A percentile compares a stretch with the other conserved stretches of the same genome.
Conservation (phyloP, 2,113 vertebrate species). For the Lophius piscatorius region DNA sequence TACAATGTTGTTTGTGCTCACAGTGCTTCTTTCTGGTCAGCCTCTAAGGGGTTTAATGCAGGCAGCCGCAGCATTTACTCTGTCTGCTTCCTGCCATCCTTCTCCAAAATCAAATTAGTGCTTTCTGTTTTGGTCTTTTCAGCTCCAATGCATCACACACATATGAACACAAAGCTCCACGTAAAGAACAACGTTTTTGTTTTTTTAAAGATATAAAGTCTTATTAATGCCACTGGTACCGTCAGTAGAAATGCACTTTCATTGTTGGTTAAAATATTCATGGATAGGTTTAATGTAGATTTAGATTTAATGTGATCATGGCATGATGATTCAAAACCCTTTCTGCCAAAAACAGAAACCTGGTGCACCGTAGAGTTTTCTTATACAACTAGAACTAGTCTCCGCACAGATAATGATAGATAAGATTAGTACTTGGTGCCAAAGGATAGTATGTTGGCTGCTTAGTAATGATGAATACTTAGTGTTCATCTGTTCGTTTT, state of each 20-base stretch:
- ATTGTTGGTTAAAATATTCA: too few species aligned
- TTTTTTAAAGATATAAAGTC: slow-evolving; percentile 4
- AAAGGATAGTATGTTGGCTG: slow-evolving; percentile 13
- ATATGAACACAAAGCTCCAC: not conserved
- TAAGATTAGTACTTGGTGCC: not conserved
- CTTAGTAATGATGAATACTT: slow-evolving; percentile 37
- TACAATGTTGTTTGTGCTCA: slow-evolving; percentile 12
- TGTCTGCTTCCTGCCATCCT: slow-evolving; percentile 72
- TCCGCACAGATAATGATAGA: not conserved
- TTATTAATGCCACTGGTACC: slow-evolving; percentile 13
- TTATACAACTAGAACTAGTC: not conserved
- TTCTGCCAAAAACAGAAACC: not conserved
- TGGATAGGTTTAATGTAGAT: too few species aligned
- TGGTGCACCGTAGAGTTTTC: not conserved
- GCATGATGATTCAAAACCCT: too few species aligned
- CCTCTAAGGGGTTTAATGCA: slow-evolving; percentile 63
- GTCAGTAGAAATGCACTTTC: too few species aligned
- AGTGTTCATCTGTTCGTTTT: slow-evolving; percentile 34
- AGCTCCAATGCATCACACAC: slow-evolving; percentile 45
- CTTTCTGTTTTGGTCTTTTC: slow-evolving; percentile 64
- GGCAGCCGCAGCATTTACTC: slow-evolving; percentile 69
- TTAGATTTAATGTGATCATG: too few species aligned
- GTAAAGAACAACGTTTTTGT: too few species aligned
- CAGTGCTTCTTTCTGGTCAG: slow-evolving; percentile 43
- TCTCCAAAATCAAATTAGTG: slow-evolving; percentile 70